Conservation (phyloP, 2,888 invertebrate species). For the Tiliacea aurago region DNA sequence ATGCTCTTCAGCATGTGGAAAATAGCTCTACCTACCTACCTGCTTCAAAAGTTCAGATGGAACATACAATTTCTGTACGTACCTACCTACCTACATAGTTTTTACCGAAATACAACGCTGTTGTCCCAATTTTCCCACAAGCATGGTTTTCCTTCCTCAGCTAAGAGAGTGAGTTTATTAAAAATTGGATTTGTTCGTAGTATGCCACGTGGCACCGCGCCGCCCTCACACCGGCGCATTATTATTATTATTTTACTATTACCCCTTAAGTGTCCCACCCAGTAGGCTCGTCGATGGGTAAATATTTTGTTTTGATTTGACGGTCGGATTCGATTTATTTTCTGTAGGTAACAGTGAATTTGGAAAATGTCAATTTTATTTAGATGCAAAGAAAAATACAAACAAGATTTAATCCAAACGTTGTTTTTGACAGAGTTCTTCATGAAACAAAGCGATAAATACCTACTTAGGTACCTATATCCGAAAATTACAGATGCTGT, state of each 20-base stretch:
- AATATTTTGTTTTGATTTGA: constrained; percentile 57
- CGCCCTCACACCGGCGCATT: constrained; percentile 54
- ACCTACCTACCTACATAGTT: background rate
- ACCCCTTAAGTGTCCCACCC: constrained; percentile 47
- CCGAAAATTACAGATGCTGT: background rate
- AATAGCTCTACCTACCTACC: background rate
- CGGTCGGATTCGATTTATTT: constrained; percentile 10
- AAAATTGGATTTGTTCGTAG: constrained; percentile 83
- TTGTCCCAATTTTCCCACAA: constrained; percentile 26
- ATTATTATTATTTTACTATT: constrained; percentile 71
- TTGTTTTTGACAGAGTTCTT: background rate
- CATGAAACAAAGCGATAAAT: background rate
- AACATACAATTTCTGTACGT: background rate
- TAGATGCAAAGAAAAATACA: background rate
- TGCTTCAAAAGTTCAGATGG: background rate
- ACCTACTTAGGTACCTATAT: background rate
- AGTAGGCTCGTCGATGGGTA: constrained; percentile 42
- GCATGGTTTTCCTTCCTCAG: constrained; percentile 53
- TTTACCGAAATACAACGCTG: background rate
- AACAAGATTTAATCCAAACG: background rate
- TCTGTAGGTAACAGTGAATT: too few species aligned
- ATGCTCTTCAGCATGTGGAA: background rate
- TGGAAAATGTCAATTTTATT: background rate
- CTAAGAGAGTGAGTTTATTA: constrained; percentile 81
- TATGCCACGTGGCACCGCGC: constrained; percentile 72